Evolutionary conservation across 2,888 invertebrate genomes (phyloP).

Genomic region (Agriopis leucophaearia): DNA sequence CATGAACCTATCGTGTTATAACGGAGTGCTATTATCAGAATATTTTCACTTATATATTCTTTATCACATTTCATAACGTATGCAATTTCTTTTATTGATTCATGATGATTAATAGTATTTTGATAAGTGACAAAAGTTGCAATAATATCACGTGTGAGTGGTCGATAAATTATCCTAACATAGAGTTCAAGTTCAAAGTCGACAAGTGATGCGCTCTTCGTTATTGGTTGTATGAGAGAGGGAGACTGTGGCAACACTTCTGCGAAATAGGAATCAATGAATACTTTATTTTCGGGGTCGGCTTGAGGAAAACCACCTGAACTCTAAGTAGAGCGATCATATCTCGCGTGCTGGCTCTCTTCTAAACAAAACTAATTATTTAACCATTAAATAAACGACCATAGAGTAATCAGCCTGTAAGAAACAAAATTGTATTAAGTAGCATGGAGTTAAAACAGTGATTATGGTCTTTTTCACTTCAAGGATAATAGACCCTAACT

Average conservation of each 20-base stretch:
- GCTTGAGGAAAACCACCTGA: constrained; percentile 34
- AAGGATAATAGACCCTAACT: constrained; percentile 40
- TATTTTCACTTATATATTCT: not conserved
- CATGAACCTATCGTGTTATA: not conserved
- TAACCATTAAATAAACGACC: not conserved
- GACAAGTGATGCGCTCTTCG: constrained; percentile 33
- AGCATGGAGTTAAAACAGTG: not conserved
- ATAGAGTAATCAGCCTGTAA: not conserved
- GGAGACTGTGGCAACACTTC: constrained; percentile 23
- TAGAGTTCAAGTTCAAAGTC: constrained; percentile 44
- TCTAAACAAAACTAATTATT: not conserved
- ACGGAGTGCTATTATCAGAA: constrained; percentile 9
- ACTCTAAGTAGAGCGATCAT: constrained; percentile 31
- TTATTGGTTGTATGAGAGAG: constrained; percentile 38
- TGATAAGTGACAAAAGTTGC: constrained; percentile 21
- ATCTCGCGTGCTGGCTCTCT: constrained; percentile 2
- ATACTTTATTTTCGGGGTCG: constrained; percentile 35
- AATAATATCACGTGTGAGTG: constrained; percentile 20
- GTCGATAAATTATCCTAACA: constrained; percentile 21
- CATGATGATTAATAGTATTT: constrained; percentile 31
- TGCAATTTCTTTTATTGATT: constrained; percentile 12
- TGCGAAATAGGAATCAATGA: constrained; percentile 38
- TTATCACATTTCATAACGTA: constrained; percentile 19
- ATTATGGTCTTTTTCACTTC: constrained; percentile 6
- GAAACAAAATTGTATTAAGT: not conserved